Percentiles rank a stretch among this genome's conserved stretches.
Conservation (phyloP, 2,113 vertebrate genomes). For the Aphyosemion australe region DNA sequence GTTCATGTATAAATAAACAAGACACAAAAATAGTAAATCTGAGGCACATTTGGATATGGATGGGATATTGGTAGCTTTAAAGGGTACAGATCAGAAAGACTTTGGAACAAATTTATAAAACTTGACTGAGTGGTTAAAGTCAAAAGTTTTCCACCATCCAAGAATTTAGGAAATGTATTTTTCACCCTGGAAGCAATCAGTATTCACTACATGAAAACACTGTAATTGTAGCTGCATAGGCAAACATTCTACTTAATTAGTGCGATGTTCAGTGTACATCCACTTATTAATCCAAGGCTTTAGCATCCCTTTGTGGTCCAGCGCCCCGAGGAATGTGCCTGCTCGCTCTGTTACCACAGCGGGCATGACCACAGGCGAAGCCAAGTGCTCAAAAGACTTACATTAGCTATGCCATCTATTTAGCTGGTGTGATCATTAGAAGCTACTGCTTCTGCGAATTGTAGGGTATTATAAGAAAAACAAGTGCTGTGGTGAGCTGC, state of each 20-base stretch:
- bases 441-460: constrained; percentile 21
- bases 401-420: constrained; percentile 43
- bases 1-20: constrained; percentile 15
- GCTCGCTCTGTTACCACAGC: constrained; percentile 42
- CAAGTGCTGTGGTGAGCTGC: constrained; percentile 6
- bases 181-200: constrained; percentile 8
- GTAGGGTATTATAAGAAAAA: constrained; percentile 14
- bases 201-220: constrained; percentile 33
- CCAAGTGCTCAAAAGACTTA: constrained; percentile 45
- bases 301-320: constrained; percentile 35
- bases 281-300: constrained; percentile 48
- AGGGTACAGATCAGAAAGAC: neutral
- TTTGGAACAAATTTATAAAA: neutral
- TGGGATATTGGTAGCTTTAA: neutral
- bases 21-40: neutral
- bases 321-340: constrained; percentile 21
- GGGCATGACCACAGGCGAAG: constrained; percentile 39
- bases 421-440: constrained; percentile 31
- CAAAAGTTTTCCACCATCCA: neutral
- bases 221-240: constrained; percentile 1
- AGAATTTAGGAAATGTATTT: neutral
- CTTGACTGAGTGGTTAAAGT: neutral
- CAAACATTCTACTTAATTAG: constrained; percentile 44
- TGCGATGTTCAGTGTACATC: constrained; percentile 40
- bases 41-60: too few species aligned